phyloP scores from a whole-genome alignment of 92 coral and sea anemone genomes.

The Actinostola sp. region DNA sequence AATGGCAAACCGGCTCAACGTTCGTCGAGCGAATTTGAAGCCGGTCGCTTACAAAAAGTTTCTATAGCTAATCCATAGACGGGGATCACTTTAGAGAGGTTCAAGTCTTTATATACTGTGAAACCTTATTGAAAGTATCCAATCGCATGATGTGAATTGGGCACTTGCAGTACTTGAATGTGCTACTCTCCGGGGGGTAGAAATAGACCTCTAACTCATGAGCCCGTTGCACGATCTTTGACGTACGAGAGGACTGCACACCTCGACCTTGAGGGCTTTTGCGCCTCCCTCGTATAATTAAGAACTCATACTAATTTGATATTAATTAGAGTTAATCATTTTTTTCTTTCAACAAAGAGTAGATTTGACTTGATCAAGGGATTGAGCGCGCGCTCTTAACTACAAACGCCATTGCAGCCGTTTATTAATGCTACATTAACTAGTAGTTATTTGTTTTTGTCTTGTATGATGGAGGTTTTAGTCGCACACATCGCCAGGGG shows the following conservation, averaged over 20 bases:
- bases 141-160: neutral
- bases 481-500: neutral
- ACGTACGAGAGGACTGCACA: too few species aligned
- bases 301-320: neutral
- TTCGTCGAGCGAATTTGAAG: too few species aligned
- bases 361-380: neutral
- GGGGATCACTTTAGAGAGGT: too few species aligned
- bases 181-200: neutral
- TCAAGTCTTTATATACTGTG: too few species aligned
- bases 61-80: too few species aligned
- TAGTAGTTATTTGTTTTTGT: conserved; percentile 3
- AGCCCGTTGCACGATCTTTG: too few species aligned
- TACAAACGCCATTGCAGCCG: too few species aligned
- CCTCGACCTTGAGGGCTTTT: neutral
- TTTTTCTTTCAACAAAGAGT: neutral
- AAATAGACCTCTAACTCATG: neutral
- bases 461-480: neutral
- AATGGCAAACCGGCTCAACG: too few species aligned
- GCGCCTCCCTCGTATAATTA: neutral
- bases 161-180: neutral
- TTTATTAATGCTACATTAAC: too few species aligned
- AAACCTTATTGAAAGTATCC: too few species aligned
- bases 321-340: neutral
- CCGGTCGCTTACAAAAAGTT: too few species aligned
- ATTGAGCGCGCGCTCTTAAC: too few species aligned